Evolutionary conservation across 1,140 invertebrate genomes (phyloP).

Genomic region (Atta cephalotes): DNA sequence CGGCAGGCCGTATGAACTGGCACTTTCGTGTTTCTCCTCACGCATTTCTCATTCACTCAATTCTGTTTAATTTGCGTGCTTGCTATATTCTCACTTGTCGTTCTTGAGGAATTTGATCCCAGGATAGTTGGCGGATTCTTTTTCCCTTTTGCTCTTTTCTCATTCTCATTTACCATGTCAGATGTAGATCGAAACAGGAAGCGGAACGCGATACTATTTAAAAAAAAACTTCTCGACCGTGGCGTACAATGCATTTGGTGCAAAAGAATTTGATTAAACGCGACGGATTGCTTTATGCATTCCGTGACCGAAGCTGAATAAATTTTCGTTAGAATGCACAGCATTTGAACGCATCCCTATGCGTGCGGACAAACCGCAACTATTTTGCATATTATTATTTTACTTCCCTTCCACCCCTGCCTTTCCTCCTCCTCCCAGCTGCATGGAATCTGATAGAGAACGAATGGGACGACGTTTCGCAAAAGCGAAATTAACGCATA

Average conservation of each 20-base stretch:
- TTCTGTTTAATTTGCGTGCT: not conserved
- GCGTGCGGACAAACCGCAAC: not conserved
- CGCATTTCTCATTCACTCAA: not conserved
- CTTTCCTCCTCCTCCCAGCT: not conserved
- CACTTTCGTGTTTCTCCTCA: not conserved
- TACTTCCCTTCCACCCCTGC: not conserved
- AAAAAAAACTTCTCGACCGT: not conserved
- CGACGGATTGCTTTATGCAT: not conserved
- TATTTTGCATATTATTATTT: constrained; percentile 45
- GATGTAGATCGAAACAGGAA: not conserved
- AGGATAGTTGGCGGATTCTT: not conserved
- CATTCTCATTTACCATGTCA: not conserved
- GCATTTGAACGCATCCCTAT: not conserved
- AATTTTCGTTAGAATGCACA: constrained; percentile 35
- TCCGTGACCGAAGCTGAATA: not conserved
- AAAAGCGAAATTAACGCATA: constrained; percentile 26
- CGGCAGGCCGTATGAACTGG: too few species aligned
- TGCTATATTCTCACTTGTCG: not conserved
- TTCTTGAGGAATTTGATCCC: constrained; percentile 35
- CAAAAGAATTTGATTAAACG: constrained; percentile 22
- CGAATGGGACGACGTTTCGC: not conserved
- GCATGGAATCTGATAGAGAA: not conserved
- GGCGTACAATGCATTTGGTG: not conserved
- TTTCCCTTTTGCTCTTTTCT: not conserved
- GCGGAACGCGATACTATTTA: not conserved